phyloP scores from a whole-genome alignment of 2,797 vertebrate species.

The Heterohyrax brucei region DNA sequence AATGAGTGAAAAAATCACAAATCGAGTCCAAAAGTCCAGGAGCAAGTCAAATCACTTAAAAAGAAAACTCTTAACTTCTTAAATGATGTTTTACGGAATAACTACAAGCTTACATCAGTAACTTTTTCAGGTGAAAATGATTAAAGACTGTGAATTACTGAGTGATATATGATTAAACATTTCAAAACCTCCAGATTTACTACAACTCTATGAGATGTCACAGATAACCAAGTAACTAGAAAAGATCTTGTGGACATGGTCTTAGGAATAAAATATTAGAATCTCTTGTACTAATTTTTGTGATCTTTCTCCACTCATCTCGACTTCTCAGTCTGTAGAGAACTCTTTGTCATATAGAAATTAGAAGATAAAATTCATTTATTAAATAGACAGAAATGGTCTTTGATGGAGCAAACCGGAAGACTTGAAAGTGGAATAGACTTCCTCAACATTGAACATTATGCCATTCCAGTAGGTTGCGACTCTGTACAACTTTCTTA shows the following conservation, averaged over 20 bases:
- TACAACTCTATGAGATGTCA: conserved; percentile 96
- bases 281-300: conserved; percentile 85
- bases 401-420: conserved; percentile 94
- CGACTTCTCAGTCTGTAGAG: conserved; percentile 88
- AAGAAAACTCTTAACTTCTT: conserved; percentile 98
- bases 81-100: conserved; percentile 97
- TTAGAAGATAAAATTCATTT: conserved; percentile 96
- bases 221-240: conserved; percentile 90
- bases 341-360: conserved; percentile 94
- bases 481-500: conserved; percentile 88
- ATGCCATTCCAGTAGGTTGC: conserved; percentile 86
- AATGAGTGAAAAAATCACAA: conserved; percentile 95
- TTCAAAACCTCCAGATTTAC: conserved; percentile 95
- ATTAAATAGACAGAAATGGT: conserved; percentile 95
- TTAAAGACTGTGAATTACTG: conserved; percentile 97
- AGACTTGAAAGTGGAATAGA: conserved; percentile 96
- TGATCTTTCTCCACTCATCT: conserved; percentile 77
- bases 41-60: conserved; percentile 96
- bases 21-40: conserved; percentile 98
- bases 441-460: conserved; percentile 92
- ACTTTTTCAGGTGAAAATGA: conserved; percentile 98
- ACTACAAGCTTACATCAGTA: conserved; percentile 95
- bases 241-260: conserved; percentile 92
- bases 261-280: conserved; percentile 91
- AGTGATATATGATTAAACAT: conserved; percentile 96